Evolutionary conservation across 2,888 invertebrate species (phyloP), one percentile per base, ranked within the genome.

Genomic region (Lingula anatina): DNA sequence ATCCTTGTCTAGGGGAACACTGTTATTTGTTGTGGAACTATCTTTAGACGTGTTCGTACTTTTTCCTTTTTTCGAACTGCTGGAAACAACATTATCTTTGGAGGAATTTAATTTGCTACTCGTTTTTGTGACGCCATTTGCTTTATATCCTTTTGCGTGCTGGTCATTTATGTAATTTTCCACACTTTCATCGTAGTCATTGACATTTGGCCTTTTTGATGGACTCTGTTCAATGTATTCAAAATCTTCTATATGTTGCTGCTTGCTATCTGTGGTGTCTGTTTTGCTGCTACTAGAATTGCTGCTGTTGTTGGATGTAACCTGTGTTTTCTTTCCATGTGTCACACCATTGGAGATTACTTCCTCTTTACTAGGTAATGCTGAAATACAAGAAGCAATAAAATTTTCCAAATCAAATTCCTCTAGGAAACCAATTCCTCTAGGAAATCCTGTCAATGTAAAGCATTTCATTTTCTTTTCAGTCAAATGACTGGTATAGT

Each of bases 351-450:
- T 75, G 62, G 75, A 71, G 68, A 74, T 71, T 68, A 70, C 66
- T 61, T 76, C 76, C 68, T 76, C 76, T 56, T 72, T 73, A 53
- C 69, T 63, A 46, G 71, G 65, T 64, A 74, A 68, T 59, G 75
- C 71, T 73, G 68, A 27, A 55, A 60, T 18, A 44, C 38, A 49
- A 49, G 3, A 26, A 44, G n/a, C n/a, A n/a, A n/a, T n/a, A n/a
- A n/a, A n/a, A n/a, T n/a, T n/a, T n/a, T n/a, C n/a, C n/a, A n/a
- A n/a, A n/a, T n/a, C n/a, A n/a, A n/a, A n/a, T n/a, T n/a, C n/a
- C n/a, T n/a, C n/a, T n/a, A n/a, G n/a, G n/a, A n/a, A n/a, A n/a
- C n/a, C n/a, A n/a, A n/a, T n/a, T n/a, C n/a, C n/a, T n/a, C n/a
- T n/a, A n/a, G n/a, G n/a, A n/a, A n/a, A n/a, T n/a, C n/a, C n/a